These are phyloP conservation scores for Leptinotarsa undecemlineata DNA, from an alignment of 1,140 invertebrate genomes.

Conservation along the genomic window DNA sequence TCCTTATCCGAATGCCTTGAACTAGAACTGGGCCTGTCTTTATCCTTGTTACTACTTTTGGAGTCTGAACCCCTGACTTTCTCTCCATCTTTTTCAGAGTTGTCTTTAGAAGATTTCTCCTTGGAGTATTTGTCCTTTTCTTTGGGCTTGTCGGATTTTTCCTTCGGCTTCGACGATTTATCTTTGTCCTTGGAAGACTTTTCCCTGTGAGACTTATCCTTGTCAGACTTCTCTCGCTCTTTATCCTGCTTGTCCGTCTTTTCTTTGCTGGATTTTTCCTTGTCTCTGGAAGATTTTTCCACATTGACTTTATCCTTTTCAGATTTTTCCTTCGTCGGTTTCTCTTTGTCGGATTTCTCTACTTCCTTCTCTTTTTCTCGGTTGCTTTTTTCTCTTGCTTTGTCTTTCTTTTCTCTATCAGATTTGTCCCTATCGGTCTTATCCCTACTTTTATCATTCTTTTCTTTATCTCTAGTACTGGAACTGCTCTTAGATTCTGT, in stretches of 20 bases:
- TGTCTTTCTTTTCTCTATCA: constrained; percentile 26
- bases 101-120: constrained; percentile 34
- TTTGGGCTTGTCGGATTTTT: constrained; percentile 53
- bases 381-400: constrained; percentile 28
- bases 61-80: constrained; percentile 36
- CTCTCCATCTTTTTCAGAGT: constrained; percentile 46
- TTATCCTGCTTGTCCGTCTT: constrained; percentile 15
- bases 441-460: constrained; percentile 32
- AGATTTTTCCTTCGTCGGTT: constrained; percentile 37
- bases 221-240: constrained; percentile 12
- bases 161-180: constrained; percentile 31
- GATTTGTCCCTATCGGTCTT: constrained; percentile 12
- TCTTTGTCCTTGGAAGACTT: constrained; percentile 35
- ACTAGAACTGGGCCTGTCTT: constrained; percentile 34
- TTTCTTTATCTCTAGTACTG: constrained; percentile 25
- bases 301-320: constrained; percentile 33
- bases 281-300: constrained; percentile 36
- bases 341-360: constrained; percentile 31
- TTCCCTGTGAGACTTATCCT: constrained; percentile 40
- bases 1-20: constrained; percentile 42
- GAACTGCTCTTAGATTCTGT: constrained; percentile 13
- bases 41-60: constrained; percentile 33
- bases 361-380: constrained; percentile 31
- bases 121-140: constrained; percentile 28
- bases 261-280: constrained; percentile 35